Conservation (phyloP, 2,888 invertebrate species). For the Tyria jacobaeae region DNA sequence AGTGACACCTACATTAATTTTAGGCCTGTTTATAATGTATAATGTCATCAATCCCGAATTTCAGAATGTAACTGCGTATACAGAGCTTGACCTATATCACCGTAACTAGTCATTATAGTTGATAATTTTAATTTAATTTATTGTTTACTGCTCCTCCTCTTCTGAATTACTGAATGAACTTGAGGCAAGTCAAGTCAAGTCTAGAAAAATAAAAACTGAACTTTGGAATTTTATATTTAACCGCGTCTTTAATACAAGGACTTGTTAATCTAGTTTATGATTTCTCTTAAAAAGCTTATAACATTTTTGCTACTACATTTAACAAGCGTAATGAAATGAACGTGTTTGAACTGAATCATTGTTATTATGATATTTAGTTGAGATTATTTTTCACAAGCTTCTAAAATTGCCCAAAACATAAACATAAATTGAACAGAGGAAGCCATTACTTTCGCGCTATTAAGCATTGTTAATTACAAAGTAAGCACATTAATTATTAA, state of each 20-base stretch:
- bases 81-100: not conserved
- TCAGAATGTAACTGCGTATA: not conserved
- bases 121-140: not conserved
- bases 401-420: not conserved
- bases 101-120: too few relatives aligned
- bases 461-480: slow-evolving; percentile 1
- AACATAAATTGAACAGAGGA: not conserved
- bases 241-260: too few relatives aligned
- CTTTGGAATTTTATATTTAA: too few relatives aligned
- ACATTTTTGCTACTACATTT: too few relatives aligned
- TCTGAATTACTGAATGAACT: too few relatives aligned
- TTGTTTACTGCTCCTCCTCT: too few relatives aligned
- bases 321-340: not conserved
- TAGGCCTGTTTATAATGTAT: not conserved
- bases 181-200: too few relatives aligned
- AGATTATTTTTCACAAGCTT: not conserved
- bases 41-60: too few relatives aligned
- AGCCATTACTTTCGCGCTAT: not conserved
- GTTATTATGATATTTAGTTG: not conserved
- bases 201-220: too few relatives aligned
- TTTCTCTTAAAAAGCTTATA: too few relatives aligned
- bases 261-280: too few relatives aligned
- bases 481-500: slow-evolving; percentile 3
- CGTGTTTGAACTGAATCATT: not conserved
- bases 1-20: not conserved